Conservation (phyloP, 2,888 invertebrate genomes). For the Dendrolimus pini region DNA sequence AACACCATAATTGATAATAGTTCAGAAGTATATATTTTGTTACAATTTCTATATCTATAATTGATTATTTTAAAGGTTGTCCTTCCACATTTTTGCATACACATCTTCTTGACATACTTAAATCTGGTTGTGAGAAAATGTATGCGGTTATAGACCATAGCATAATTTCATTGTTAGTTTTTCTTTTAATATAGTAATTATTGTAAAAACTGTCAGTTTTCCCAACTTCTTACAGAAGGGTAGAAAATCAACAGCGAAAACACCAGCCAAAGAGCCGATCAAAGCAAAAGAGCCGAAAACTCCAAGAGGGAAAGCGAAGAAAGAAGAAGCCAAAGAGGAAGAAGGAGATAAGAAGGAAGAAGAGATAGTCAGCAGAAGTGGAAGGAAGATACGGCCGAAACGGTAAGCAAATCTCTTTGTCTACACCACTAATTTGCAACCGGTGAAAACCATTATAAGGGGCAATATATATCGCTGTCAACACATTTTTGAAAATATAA, state of each 20-base stretch:
- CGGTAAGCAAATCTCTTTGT: slow-evolving; percentile 35
- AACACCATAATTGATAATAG: too few relatives aligned
- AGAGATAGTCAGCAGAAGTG: slow-evolving; percentile 81
- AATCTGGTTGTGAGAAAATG: too few relatives aligned
- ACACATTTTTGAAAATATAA: background rate
- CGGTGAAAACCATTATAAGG: too few relatives aligned
- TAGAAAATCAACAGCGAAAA: slow-evolving; percentile 31
- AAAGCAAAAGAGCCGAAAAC: slow-evolving; percentile 49
- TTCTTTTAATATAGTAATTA: too few relatives aligned
- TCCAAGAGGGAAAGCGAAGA: slow-evolving; percentile 51
- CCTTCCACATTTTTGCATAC: too few relatives aligned
- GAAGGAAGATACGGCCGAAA: slow-evolving; percentile 85
- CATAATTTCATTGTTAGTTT: too few relatives aligned
- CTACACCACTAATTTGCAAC: too few relatives aligned
- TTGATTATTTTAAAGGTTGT: too few relatives aligned
- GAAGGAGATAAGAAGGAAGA: slow-evolving; percentile 54
- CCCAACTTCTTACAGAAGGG: slow-evolving; percentile 25
- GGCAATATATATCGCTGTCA: background rate
- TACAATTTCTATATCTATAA: too few relatives aligned
- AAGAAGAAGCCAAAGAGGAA: slow-evolving; percentile 38
- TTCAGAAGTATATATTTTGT: too few relatives aligned
- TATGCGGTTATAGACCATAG: too few relatives aligned
- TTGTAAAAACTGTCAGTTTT: background rate
- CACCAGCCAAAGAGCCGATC: slow-evolving; percentile 29
- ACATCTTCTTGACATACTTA: too few relatives aligned